Evolutionary conservation across 2,888 invertebrate species (phyloP), one percentile per base, ranked within the genome.

Genomic region (Onthophagus sagittarius): DNA sequence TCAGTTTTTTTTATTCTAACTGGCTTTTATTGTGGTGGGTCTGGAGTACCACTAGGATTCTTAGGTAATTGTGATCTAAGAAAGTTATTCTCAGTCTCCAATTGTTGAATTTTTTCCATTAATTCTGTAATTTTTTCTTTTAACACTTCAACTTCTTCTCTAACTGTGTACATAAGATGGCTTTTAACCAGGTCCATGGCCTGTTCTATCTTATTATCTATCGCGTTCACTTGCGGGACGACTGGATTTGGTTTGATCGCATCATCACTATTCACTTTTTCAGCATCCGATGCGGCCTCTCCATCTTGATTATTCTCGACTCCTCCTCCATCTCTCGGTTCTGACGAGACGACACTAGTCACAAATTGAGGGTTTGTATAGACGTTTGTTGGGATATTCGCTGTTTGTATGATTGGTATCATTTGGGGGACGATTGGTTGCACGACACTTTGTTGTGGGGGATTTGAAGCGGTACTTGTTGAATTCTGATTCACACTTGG

Each of bases 201-300:
- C 85, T 93, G 92, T 82, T 93, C 93, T 79, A 93, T 93, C 86
- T 93, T 93, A 86, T 93, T 93, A 85, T 93, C 93, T 79, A 93
- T 93, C 70, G 93, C 93, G 80, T 89, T 89, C 71, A 89, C 89
- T 69, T 72, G 75, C 7, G 65, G 67, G 5, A 67, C 73, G 75
- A 85, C 84, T 0, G 85, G 85, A 77, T 84, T 85, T n/a, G 73
- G 72, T 71, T 77, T 78, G 62, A 77, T 73, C 4, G 77, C 71
- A 65, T 78, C 79, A 15, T 79, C 79, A 6, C 75, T 75, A 15
- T 65, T 71, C 13, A 71, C 53, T 64, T 71, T 73, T 14, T 72
- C 75, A 71, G 70, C n/a, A 1, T 75, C 75, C 5, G 72, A 69
- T 14, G 65, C 33, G 32, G 13, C 71, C 14, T 67, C 71, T 5